phyloP scores from a whole-genome alignment of 1,140 invertebrate species.

The Nasonia vitripennis region DNA sequence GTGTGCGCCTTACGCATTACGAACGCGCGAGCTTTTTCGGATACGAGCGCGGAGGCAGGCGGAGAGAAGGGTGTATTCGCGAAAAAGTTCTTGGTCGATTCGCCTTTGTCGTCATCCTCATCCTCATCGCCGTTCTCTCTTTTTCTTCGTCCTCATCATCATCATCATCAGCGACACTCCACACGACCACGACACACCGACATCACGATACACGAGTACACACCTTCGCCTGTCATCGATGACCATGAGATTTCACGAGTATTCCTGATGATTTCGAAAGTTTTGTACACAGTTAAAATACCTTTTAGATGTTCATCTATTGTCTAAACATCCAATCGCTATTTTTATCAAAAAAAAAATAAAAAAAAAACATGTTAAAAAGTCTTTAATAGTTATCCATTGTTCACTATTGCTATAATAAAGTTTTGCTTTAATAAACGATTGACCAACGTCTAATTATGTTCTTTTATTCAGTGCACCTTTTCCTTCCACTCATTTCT shows the following conservation, averaged over 20 bases:
- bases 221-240: conserved; percentile 46
- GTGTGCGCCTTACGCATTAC: no score
- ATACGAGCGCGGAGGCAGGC: background rate
- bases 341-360: conserved; percentile 71
- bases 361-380: conserved; percentile 71
- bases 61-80: background rate
- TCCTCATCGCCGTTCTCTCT: background rate
- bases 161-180: background rate
- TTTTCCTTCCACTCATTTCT: background rate
- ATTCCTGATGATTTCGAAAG: conserved; percentile 40
- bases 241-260: conserved; percentile 50
- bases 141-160: background rate
- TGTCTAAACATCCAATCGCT: conserved; percentile 74
- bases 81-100: background rate
- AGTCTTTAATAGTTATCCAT: conserved; percentile 74
- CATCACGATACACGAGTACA: background rate
- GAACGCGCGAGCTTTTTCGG: background rate
- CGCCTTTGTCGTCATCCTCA: background rate
- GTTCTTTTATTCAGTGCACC: conserved; percentile 42
- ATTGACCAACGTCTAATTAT: conserved; percentile 52
- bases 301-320: conserved; percentile 60
- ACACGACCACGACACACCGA: background rate
- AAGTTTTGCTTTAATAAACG: conserved; percentile 75
- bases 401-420: conserved; percentile 76
- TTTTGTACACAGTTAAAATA: conserved; percentile 17